Conservation (phyloP, 2,888 invertebrate species). For the Sarcophaga caerulescens region DNA sequence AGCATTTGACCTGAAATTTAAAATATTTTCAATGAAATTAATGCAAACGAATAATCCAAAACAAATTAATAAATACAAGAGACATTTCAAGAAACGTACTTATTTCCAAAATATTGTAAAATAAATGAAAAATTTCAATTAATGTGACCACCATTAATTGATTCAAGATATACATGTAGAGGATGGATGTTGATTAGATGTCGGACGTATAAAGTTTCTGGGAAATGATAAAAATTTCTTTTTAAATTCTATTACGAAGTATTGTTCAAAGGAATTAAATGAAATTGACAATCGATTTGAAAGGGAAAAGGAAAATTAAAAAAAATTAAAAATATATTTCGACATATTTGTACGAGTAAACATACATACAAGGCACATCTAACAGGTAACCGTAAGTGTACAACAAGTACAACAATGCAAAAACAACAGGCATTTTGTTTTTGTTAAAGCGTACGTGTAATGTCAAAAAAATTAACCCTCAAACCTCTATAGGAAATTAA, state of each 20-base stretch:
- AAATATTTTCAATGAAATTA: conserved; percentile 7
- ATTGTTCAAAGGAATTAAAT: conserved; percentile 2
- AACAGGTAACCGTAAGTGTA: too few species aligned
- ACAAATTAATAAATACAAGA: background rate
- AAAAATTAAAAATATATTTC: conserved; percentile 41
- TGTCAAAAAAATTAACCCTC: too few species aligned
- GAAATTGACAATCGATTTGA: conserved; percentile 26
- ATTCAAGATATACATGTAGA: background rate
- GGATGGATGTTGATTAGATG: conserved; percentile 6
- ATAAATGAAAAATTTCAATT: conserved; percentile 56
- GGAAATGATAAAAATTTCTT: conserved; percentile 23
- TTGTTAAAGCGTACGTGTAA: too few species aligned
- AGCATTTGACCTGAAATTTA: conserved; percentile 90
- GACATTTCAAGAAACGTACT: conserved; percentile 39
- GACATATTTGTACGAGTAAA: too few species aligned
- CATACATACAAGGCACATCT: too few species aligned
- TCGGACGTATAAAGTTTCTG: conserved; percentile 13
- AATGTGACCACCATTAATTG: conserved; percentile 58
- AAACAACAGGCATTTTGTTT: too few species aligned
- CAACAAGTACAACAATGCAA: too few species aligned
- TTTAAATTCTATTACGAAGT: conserved; percentile 12
- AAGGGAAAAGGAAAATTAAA: conserved; percentile 1
- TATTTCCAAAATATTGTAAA: conserved; percentile 62
- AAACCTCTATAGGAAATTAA: too few species aligned
- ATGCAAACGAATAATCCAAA: background rate